Evolutionary conservation across 2,888 invertebrate species (phyloP), one percentile per base, ranked within the genome.

Genomic region (Limnephilus marmoratus): DNA sequence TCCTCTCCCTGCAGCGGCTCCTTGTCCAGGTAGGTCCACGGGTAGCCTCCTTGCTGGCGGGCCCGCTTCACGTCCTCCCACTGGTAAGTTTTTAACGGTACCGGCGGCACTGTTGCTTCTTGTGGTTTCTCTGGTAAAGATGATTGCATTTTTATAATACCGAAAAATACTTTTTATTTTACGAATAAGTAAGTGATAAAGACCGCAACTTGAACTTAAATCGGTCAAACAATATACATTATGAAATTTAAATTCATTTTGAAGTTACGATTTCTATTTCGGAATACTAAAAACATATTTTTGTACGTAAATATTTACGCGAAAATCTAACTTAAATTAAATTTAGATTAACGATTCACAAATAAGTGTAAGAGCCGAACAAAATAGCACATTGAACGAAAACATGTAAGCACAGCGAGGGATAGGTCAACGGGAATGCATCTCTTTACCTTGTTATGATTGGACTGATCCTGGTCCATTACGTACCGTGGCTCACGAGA

Each of bases 1-100:
- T 96, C 95, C 91, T 96, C 96, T 94, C 95, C 95, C 45, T 95
- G 95, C 37, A 97, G 95, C 0, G 97, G 97, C 41, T 96, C 96
- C 95, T 98, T 98, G 94, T 97, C 96, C 45, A 98, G 95, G 95
- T 98, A 97, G 24, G 98, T 98, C 98, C 98, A 98, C 94, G 98
- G 98, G 94, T 98, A 98, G 86, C 97, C 97, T 93, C 98, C 98
- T 94, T 97, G 96, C 94, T 97, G 96, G 95, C 97, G 97, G 94
- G 97, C 96, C 95, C 97, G 96, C 94, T 97, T 96, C 83, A 98
- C 95, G 95, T 98, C 98, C 95, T 98, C 98, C 98, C 98, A 98
- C 96, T 97, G 97, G 95, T 98, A 98, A 90, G 98, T 98, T 95
- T 97, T 97, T 94, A 97, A 96, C 93, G 98, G 98, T 94, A 97